Conservation (phyloP, 2,113 vertebrate species). For the Sapajus apella region DNA sequence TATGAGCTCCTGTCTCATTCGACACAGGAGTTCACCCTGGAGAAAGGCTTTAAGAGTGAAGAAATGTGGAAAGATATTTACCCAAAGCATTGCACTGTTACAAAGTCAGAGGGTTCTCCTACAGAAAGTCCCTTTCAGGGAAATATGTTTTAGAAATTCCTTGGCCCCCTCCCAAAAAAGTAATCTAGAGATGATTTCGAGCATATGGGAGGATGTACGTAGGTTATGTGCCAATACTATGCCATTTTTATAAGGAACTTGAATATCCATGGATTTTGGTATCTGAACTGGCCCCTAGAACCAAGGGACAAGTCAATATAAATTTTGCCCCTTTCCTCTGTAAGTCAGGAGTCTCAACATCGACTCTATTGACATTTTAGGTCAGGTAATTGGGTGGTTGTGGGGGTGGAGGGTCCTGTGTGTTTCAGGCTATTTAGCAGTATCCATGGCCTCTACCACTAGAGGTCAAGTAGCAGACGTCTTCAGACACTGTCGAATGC, state of each 20-base stretch:
- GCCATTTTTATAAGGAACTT: background rate
- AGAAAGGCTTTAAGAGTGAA: too few relatives aligned
- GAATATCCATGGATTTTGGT: background rate
- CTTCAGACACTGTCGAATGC: background rate
- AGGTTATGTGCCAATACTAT: background rate
- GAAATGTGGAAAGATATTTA: too few relatives aligned
- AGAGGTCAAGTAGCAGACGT: background rate
- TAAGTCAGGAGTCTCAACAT: background rate
- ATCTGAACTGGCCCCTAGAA: background rate
- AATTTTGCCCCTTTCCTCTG: background rate
- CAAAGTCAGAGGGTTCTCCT: too few relatives aligned
- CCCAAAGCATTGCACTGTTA: too few relatives aligned
- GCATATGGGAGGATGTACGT: background rate
- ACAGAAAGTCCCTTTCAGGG: too few relatives aligned
- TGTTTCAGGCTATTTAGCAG: background rate
- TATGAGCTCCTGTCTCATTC: too few relatives aligned
- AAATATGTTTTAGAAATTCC: too few relatives aligned
- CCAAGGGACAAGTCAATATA: background rate
- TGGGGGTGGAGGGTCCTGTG: background rate
- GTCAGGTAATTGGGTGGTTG: too few relatives aligned
- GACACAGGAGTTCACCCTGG: too few relatives aligned
- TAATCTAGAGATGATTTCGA: background rate
- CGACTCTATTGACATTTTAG: fast-evolving
- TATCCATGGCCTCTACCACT: background rate
- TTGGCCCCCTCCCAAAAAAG: background rate